Percentiles rank a stretch among this genome's conserved stretches.
phyloP scores from a whole-genome alignment of 1,140 invertebrate species.

The Heliconius eleuchia region DNA sequence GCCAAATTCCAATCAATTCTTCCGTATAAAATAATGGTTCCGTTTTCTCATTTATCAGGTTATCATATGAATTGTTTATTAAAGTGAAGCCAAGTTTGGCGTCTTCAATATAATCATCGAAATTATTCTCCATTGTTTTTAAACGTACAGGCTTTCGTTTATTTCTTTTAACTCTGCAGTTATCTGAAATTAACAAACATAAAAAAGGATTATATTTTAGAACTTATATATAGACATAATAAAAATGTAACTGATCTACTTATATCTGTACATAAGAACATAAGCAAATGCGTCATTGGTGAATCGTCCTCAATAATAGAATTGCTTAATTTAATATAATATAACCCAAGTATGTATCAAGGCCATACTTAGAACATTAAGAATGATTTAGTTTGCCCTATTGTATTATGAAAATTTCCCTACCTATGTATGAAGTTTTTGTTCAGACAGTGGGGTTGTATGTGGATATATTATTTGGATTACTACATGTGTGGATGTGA shows the following conservation, averaged over 20 bases:
- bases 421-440: no score
- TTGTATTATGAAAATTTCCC: no score
- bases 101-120: slow-evolving; percentile 80
- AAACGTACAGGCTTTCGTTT: slow-evolving; percentile 82
- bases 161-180: slow-evolving; percentile 79
- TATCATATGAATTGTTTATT: not conserved
- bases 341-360: no score
- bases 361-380: no score
- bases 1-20: slow-evolving; percentile 60
- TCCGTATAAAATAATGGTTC: slow-evolving; percentile 44
- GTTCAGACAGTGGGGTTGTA: no score
- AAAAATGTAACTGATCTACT: not conserved
- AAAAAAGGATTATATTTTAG: not conserved
- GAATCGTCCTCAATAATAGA: no score
- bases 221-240: not conserved
- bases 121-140: slow-evolving; percentile 75
- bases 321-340: no score
- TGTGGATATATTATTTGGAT: no score
- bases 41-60: slow-evolving; percentile 21
- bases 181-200: slow-evolving; percentile 75
- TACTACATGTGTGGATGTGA: no score
- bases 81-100: slow-evolving; percentile 59
- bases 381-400: no score
- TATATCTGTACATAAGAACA: not conserved
- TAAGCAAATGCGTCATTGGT: no score